These are phyloP conservation scores for Timema podura DNA, from an alignment of 2,888 invertebrate genomes.

Conservation along the genomic window DNA sequence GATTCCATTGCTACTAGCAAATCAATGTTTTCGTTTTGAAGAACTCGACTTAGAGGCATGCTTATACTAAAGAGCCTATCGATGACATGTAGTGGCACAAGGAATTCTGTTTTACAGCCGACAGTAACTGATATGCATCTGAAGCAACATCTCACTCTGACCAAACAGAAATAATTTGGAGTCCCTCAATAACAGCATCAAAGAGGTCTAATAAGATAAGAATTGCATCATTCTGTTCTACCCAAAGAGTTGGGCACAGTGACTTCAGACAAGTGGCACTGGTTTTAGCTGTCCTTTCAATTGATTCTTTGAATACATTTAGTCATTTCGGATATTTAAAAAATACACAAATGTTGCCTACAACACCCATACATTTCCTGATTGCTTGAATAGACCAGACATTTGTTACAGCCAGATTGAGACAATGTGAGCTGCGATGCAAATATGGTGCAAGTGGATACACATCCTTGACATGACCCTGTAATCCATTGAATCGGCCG, in stretches of 20 bases:
- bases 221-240: constrained; percentile 13
- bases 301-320: constrained; percentile 1
- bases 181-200: constrained; percentile 3
- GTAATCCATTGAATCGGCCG: constrained; percentile 33
- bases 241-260: constrained; percentile 16
- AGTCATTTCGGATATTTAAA: constrained; percentile 13
- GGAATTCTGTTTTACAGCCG: neutral
- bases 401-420: no score
- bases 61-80: neutral
- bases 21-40: neutral
- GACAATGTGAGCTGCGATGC: no score
- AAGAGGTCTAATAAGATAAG: constrained; percentile 5
- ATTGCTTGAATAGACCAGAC: no score
- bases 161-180: neutral
- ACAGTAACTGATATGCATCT: neutral
- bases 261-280: neutral
- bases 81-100: neutral
- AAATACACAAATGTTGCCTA: no score
- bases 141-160: neutral
- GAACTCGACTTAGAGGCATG: neutral
- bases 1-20: neutral
- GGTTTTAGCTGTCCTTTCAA: constrained; percentile 3
- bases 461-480: constrained; percentile 27
- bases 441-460: constrained; percentile 28
- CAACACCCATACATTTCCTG: no score